Conservation (phyloP, 2,797 vertebrate species). For the Myotis findleyi region DNA sequence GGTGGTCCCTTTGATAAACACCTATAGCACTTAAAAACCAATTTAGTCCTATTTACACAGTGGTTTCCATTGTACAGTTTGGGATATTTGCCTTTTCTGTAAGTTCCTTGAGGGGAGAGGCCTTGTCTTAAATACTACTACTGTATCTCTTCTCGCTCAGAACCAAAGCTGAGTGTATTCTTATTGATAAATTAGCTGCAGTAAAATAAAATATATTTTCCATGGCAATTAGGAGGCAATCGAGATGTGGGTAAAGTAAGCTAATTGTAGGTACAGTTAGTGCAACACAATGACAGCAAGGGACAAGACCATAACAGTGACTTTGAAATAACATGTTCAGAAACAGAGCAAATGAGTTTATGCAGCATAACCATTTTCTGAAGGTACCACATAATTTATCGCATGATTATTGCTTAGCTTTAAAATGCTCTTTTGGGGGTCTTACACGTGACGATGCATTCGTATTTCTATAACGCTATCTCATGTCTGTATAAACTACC, state of each 20-base stretch:
- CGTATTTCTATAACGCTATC: not conserved
- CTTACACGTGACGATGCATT: not conserved
- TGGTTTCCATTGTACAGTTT: not conserved
- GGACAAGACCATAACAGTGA: not conserved
- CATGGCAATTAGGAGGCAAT: not conserved
- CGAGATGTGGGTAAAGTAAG: not conserved
- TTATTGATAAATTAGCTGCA: conserved; percentile 19
- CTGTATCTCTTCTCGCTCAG: not conserved
- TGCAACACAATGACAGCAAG: not conserved
- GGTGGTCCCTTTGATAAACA: not conserved
- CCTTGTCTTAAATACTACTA: not conserved
- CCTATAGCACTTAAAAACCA: not conserved
- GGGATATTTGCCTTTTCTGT: not conserved
- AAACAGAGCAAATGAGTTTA: not conserved
- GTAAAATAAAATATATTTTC: not conserved
- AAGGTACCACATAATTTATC: not conserved
- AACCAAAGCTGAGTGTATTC: not conserved
- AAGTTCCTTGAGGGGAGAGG: conserved; percentile 1
- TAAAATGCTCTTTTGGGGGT: not conserved
- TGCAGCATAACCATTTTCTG: not conserved
- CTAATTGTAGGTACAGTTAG: not conserved
- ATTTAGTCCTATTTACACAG: not conserved
- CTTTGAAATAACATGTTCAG: conserved; percentile 29
- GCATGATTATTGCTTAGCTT: not conserved
- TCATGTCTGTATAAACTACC: not conserved